Evolutionary conservation across 2,888 invertebrate genomes (phyloP), one percentile per base, ranked within the genome.

Genomic region (Lithophane socia): DNA sequence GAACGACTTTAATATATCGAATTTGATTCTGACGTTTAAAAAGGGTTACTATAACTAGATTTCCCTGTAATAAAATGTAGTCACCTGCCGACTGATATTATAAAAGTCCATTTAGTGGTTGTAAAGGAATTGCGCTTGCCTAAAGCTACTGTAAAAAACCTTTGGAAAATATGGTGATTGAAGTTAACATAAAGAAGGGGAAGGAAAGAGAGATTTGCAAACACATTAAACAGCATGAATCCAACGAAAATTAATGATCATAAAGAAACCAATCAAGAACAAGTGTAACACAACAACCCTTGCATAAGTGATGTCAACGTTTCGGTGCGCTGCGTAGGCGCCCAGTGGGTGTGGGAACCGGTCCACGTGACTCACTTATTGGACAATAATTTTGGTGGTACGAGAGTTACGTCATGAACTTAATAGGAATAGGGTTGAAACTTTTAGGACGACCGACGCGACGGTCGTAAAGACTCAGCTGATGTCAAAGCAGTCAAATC

Each of bases 341-440:
- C 89, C 87, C 66, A 72, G 93, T 94, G 89, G 94, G 94, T 92
- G 94, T 94, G 94, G 92, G 93, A 94, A 94, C 95, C 93, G 94
- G 94, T 95, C 89, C 88, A 90, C 80, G 88, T 94, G 94, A 94
- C 91, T 95, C 94, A 94, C 88, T 91, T 89, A 90, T 90, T 89
- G 87, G 90, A 90, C 90, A 88, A 90, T 88, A 84, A 92, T 92
- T 92, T 92, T 91, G 92, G 90, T 91, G 89, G 89, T 84, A 87
- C 85, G 84, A 87, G 85, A 87, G 82, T 91, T 90, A 89, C 91
- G 79, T 89, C 90, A 90, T 83, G 79, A 90, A 85, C 86, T 83
- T 86, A 87, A 87, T 84, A 82, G 77, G 83, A 90, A 82, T 58
- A 77, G 82, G 87, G 77, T 75, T 73, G 79, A 76, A 83, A 78